Conservation (phyloP, 2,888 invertebrate genomes). For the Drosophila infuscata region DNA sequence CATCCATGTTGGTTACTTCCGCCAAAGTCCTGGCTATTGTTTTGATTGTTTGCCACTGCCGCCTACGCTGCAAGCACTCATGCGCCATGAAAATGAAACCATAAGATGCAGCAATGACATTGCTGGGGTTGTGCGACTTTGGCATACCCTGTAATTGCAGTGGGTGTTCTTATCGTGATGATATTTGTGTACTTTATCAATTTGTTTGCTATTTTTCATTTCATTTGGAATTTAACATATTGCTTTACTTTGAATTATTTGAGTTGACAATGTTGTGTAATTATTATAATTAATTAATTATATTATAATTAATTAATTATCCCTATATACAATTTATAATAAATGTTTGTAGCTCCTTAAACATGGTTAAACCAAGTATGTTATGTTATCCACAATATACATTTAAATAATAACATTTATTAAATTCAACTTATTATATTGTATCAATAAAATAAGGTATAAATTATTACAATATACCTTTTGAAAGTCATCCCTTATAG, state of each 20-base stretch:
- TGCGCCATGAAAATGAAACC: slow-evolving; percentile 2
- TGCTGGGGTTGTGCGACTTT: slow-evolving; percentile 1
- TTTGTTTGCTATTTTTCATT: neutral
- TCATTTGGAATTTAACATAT: neutral
- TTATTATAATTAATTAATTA: no score
- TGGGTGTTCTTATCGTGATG: neutral
- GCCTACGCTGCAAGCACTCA: slow-evolving; percentile 32
- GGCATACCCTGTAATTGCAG: neutral
- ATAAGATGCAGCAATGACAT: neutral
- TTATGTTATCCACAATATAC: no score
- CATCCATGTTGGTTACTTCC: slow-evolving; percentile 29
- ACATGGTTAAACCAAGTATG: neutral
- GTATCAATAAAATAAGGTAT: neutral
- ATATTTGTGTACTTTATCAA: neutral
- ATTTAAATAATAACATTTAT: neutral
- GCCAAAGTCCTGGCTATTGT: slow-evolving; percentile 39
- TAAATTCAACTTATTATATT: neutral
- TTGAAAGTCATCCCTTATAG: neutral
- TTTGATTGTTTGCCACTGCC: slow-evolving; percentile 46
- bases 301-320: no score
- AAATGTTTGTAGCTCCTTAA: neutral
- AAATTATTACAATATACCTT: neutral
- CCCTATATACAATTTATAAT: no score
- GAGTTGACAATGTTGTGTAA: neutral
- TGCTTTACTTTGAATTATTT: neutral